These are phyloP conservation scores for Channa maculata DNA, from an alignment of 2,113 vertebrate genomes.

Conservation along the genomic window DNA sequence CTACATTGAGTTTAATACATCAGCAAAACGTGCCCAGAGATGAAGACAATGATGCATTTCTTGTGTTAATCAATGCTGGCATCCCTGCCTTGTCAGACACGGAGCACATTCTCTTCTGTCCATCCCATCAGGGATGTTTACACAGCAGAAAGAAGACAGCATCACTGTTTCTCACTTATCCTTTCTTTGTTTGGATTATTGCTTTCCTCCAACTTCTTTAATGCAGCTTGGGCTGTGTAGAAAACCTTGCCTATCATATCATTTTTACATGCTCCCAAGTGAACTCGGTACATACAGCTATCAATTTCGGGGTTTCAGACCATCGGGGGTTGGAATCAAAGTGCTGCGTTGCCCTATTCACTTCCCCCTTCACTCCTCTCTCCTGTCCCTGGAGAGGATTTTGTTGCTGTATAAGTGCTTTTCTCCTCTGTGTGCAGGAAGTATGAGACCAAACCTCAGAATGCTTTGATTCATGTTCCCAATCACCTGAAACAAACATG, in stretches of 20 bases:
- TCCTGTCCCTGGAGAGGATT: slow-evolving; percentile 69
- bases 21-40: background rate
- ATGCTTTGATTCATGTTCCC: slow-evolving; percentile 65
- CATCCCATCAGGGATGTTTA: slow-evolving; percentile 31
- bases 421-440: slow-evolving; percentile 54
- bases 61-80: slow-evolving; percentile 33
- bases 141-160: slow-evolving; percentile 27
- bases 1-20: background rate
- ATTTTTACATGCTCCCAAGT: slow-evolving; percentile 30
- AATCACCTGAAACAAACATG: slow-evolving; percentile 57
- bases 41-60: slow-evolving; percentile 23
- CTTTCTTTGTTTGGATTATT: background rate
- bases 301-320: slow-evolving; percentile 57
- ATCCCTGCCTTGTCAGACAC: slow-evolving; percentile 5
- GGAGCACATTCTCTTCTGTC: slow-evolving; percentile 12
- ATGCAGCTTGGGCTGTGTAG: slow-evolving; percentile 2
- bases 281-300: slow-evolving; percentile 46
- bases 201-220: slow-evolving; percentile 3
- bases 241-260: slow-evolving; percentile 31
- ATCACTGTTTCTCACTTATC: slow-evolving; percentile 8
- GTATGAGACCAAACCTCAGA: slow-evolving; percentile 62
- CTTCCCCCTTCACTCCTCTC: slow-evolving; percentile 42
- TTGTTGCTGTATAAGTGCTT: slow-evolving; percentile 75
- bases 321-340: slow-evolving; percentile 55
- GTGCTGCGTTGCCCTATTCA: slow-evolving; percentile 57